A percentile compares a stretch with the other conserved stretches of the same genome.
phyloP scores from a whole-genome alignment of 37 sponge, comb jelly and placozoan species.

The Cladorhizidae sp. region DNA sequence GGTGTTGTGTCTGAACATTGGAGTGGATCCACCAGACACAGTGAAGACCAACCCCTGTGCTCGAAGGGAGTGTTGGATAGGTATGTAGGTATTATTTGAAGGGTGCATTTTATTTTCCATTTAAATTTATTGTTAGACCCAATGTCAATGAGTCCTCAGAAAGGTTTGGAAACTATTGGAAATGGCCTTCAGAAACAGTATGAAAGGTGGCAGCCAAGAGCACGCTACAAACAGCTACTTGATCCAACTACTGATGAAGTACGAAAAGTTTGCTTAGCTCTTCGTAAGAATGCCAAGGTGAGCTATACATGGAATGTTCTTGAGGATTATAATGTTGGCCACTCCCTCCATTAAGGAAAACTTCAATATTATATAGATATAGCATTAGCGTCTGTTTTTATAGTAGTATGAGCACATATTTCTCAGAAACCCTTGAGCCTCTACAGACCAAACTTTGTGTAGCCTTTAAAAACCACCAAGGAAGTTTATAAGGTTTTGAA shows the following conservation, averaged over 20 bases:
- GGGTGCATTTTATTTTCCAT: background rate
- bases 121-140: slow-evolving; percentile 47
- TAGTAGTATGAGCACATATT: background rate
- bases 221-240: slow-evolving; percentile 89
- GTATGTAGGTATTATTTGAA: slow-evolving; percentile 33
- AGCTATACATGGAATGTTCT: slow-evolving; percentile 1
- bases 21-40: slow-evolving; percentile 96
- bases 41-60: slow-evolving; percentile 92
- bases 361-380: background rate
- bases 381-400: background rate
- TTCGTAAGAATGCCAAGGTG: slow-evolving; percentile 93
- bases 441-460: too few species aligned
- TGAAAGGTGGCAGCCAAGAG: slow-evolving; percentile 94
- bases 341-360: background rate
- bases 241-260: slow-evolving; percentile 95
- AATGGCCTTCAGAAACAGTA: slow-evolving; percentile 88
- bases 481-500: too few species aligned
- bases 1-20: slow-evolving; percentile 86
- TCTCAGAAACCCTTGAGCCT: too few species aligned
- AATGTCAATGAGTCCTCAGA: slow-evolving; percentile 72
- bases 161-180: slow-evolving; percentile 83
- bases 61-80: slow-evolving; percentile 92
- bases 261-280: slow-evolving; percentile 83
- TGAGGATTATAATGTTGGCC: background rate
- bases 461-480: too few species aligned